Evolutionary conservation across 2,797 vertebrate genomes (phyloP).

Genomic region (Fundulus diaphanus): DNA sequence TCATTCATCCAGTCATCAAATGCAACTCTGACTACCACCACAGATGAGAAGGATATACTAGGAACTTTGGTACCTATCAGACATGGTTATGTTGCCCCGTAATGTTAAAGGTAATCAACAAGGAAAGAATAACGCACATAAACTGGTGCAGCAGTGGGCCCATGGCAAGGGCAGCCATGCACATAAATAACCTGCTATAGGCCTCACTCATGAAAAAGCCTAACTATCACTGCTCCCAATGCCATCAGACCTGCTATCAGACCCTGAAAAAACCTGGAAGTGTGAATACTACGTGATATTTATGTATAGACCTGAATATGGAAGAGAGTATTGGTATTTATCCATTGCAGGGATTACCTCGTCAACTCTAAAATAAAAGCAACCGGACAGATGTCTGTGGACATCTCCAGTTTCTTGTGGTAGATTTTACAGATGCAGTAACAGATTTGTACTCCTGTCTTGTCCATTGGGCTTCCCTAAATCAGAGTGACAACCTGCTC

Average conservation of each 20-base stretch:
- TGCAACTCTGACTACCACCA: constrained; percentile 8
- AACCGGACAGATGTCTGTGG: constrained; percentile 36
- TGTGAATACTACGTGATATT: constrained; percentile 16
- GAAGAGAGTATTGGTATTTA: constrained; percentile 26
- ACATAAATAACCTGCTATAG: constrained; percentile 66
- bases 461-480: constrained; percentile 7
- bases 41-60: neutral
- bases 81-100: neutral
- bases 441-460: constrained; percentile 44
- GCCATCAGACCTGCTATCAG: constrained; percentile 28
- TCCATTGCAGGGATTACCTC: constrained; percentile 16
- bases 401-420: constrained; percentile 3
- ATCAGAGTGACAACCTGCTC: constrained; percentile 58
- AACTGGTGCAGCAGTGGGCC: constrained; percentile 64
- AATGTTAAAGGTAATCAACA: constrained; percentile 7
- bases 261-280: constrained; percentile 13
- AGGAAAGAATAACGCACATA: constrained; percentile 42
- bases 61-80: neutral
- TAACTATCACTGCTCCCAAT: constrained; percentile 58
- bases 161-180: constrained; percentile 73
- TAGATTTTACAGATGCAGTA: constrained; percentile 31
- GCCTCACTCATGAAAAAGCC: constrained; percentile 69
- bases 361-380: constrained; percentile 37
- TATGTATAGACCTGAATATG: constrained; percentile 28
- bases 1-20: constrained; percentile 13